A percentile compares a stretch with the other conserved stretches of the same genome.
Conservation (phyloP, 1,140 invertebrate species). For the honey bee (Apis mellifera) region DNA sequence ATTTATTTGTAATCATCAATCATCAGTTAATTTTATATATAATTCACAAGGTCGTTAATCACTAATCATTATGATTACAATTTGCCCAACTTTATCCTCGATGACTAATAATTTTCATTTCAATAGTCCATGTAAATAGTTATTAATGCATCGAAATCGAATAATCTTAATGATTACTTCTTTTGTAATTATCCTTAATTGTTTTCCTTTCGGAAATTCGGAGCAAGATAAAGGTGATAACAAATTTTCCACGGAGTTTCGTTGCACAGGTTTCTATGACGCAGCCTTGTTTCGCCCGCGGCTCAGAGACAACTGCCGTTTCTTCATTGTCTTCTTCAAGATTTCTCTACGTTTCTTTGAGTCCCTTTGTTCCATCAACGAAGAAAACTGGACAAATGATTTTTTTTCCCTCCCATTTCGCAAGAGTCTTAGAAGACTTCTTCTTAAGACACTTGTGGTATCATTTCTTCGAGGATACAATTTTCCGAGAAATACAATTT, state of each 20-base stretch:
- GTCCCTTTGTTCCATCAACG: not conserved
- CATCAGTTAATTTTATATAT: too few species aligned
- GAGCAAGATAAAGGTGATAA: not conserved
- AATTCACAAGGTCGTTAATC: too few species aligned
- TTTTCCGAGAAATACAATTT: not conserved
- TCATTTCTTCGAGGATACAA: not conserved
- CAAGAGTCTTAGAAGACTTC: not conserved
- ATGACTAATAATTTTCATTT: too few species aligned
- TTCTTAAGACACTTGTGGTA: not conserved
- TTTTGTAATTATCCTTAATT: not conserved
- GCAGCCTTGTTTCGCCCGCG: not conserved
- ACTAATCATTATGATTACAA: too few species aligned
- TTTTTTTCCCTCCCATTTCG: not conserved
- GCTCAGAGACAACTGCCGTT: not conserved
- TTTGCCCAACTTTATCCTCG: too few species aligned
- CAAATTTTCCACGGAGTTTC: not conserved
- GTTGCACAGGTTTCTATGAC: not conserved
- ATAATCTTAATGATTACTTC: not conserved
- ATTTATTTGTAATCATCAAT: too few species aligned
- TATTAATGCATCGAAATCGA: too few species aligned
- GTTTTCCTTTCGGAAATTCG: too few species aligned
- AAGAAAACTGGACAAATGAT: not conserved
- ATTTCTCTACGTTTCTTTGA: not conserved
- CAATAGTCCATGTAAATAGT: too few species aligned
- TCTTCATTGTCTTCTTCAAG: slow-evolving; percentile 7